These are phyloP conservation scores for Scaptodrosophila lebanonensis DNA, from an alignment of 1,140 invertebrate species.

Conservation along the genomic window DNA sequence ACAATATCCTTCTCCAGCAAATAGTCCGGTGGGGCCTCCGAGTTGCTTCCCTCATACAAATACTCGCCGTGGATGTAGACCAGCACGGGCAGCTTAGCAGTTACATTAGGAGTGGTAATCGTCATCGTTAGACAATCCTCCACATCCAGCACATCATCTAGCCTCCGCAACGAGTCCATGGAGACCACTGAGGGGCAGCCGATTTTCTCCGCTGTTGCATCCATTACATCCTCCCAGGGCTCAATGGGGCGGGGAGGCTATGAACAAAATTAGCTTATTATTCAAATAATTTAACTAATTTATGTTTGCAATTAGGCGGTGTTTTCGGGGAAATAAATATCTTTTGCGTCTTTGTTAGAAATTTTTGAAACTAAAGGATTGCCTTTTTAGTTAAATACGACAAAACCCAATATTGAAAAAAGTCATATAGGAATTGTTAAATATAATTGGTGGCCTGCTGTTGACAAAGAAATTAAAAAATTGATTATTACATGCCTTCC, in stretches of 20 bases:
- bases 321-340: too few relatives aligned
- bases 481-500: too few relatives aligned
- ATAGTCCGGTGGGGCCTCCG: slow-evolving; percentile 84
- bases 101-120: slow-evolving; percentile 65
- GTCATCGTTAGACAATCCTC: slow-evolving; percentile 71
- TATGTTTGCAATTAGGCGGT: too few relatives aligned
- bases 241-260: slow-evolving; percentile 80
- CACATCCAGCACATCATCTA: slow-evolving; percentile 65
- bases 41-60: slow-evolving; percentile 76
- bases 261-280: slow-evolving; percentile 5
- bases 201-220: slow-evolving; percentile 79
- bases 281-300: background rate
- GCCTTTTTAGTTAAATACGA: too few relatives aligned
- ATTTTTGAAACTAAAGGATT: too few relatives aligned
- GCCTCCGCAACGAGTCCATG: slow-evolving; percentile 52
- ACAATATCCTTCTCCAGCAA: slow-evolving; percentile 86
- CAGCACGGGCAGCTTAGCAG: slow-evolving; percentile 52
- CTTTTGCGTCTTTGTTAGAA: too few relatives aligned
- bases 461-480: too few relatives aligned
- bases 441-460: too few relatives aligned
- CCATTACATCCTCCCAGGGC: slow-evolving; percentile 79
- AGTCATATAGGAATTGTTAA: too few relatives aligned
- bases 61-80: slow-evolving; percentile 77
- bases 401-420: too few relatives aligned
- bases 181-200: slow-evolving; percentile 78